These are phyloP conservation scores for Meghimatium bilineatum DNA, from an alignment of 2,888 invertebrate genomes.

Conservation along the genomic window DNA sequence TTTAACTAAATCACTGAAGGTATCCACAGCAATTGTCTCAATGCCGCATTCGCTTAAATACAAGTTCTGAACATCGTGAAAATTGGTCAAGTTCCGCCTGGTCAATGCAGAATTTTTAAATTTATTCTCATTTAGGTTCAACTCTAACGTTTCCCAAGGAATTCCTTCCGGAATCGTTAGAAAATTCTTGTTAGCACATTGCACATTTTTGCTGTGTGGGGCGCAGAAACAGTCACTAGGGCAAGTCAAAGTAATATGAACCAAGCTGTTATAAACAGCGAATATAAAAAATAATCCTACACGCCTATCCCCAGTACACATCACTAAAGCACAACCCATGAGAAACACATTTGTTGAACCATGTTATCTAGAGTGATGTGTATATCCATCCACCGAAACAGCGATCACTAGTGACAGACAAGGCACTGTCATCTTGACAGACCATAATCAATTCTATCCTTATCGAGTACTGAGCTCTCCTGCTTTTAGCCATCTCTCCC, in stretches of 20 bases:
- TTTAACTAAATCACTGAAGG: constrained; percentile 70
- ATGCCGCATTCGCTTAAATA: constrained; percentile 75
- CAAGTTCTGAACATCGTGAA: constrained; percentile 69
- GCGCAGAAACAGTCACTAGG: constrained; percentile 75
- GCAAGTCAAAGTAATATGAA: constrained; percentile 57
- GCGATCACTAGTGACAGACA: not conserved
- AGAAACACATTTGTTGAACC: not conserved
- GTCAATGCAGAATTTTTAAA: constrained; percentile 67
- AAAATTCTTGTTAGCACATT: constrained; percentile 71
- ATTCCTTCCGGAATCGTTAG: constrained; percentile 71
- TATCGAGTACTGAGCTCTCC: not conserved
- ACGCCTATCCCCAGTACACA: not conserved
- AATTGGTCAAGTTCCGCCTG: constrained; percentile 70
- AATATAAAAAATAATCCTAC: constrained; percentile 31
- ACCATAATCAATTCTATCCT: not conserved
- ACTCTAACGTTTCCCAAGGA: constrained; percentile 69
- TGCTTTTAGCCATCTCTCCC: not conserved
- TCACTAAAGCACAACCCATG: constrained; percentile 29
- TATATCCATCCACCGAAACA: not conserved
- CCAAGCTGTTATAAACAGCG: constrained; percentile 33
- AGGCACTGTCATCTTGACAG: not conserved
- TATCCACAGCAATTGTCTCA: constrained; percentile 71
- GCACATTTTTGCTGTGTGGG: constrained; percentile 69
- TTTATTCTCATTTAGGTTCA: constrained; percentile 73
- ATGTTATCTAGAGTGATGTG: too few species aligned